Base-by-base conservation (phyloP, 1,140 invertebrate genomes). In the Monomorium pharaonis region DNA sequence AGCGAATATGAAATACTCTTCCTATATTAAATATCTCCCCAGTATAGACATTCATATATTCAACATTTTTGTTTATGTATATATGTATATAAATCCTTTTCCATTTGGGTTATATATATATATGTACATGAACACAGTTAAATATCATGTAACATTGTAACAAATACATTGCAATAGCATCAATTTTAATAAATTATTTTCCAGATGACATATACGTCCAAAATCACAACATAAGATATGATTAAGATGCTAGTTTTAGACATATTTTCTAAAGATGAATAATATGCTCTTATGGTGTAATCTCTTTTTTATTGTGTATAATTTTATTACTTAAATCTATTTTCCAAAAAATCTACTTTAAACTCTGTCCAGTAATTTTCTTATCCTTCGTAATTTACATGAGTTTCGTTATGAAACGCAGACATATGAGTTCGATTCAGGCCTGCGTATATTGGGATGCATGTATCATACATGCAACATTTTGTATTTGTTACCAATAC, bases 401-500 rank as follows among this genome's bases (percentile, higher is more conserved):
- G 24, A 70, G 21, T 89, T 86, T 72, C 47, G 24, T 30, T 21
- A n/a, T 54, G 56, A 54, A 67, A 42, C 51, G 44, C 44, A 54
- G 67, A 18, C 6, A 65, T 30, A 44, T 30, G 54, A 44, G 58
- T 27, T 51, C 49, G 51, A 65, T 30, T 67, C 30, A 47, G 42
- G 33, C 12, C 56, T 83, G 77, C 37, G 18, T 63, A 24, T 77
- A 65, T 70, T 69, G 74, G 84, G 30, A 89, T 54, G 14, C 56
- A 85, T 47, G 77, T 84, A 88, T 58, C 75, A 47, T 33, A 51
- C 33, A 78, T 56, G 83, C 44, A 87, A 86, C 92, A 93, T 93
- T 94, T 94, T 94, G 89, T 93, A 94, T 92, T 94, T 94, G 94
- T 94, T 94, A 94, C 93, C 93, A 93, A 92, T 80, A 83, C 92